Evolutionary conservation across 2,113 vertebrate genomes (phyloP).

Genomic region (Entelurus aequoreus): DNA sequence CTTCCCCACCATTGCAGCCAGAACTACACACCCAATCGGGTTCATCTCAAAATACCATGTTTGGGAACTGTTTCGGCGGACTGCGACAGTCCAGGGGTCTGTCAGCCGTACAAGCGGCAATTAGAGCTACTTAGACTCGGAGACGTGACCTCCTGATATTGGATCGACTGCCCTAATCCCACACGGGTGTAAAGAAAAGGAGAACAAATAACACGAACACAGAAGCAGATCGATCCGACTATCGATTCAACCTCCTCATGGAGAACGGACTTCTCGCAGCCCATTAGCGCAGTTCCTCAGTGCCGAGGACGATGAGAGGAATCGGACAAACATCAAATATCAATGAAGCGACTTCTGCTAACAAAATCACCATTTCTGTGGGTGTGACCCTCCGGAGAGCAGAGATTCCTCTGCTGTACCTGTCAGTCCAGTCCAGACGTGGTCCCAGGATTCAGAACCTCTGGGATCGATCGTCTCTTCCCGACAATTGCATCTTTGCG

Average conservation of each 20-base stretch:
- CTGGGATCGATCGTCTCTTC: no score
- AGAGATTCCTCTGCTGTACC: constrained; percentile 28
- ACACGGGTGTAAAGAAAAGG: neutral
- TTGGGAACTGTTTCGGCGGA: no score
- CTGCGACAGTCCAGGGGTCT: neutral
- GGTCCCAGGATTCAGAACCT: no score
- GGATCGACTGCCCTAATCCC: constrained; percentile 43
- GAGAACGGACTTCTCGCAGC: constrained; percentile 42
- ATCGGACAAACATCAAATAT: constrained; percentile 15
- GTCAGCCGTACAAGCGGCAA: constrained; percentile 4
- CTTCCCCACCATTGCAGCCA: constrained; percentile 43
- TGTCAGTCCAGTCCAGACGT: constrained; percentile 2
- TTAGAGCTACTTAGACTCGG: constrained; percentile 25
- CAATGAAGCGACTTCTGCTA: constrained; percentile 7
- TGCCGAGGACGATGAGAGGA: constrained; percentile 37
- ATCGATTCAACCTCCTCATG: constrained; percentile 47
- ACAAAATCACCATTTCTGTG: constrained; percentile 9
- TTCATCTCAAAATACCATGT: neutral
- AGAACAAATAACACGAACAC: constrained; percentile 41
- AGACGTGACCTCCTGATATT: constrained; percentile 30
- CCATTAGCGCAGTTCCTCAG: constrained; percentile 41
- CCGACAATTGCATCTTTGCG: no score
- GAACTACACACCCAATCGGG: constrained; percentile 31
- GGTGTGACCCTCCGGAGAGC: constrained; percentile 4
- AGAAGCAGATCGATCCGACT: constrained; percentile 46